Evolutionary conservation across 2,888 invertebrate genomes (phyloP), one percentile per base, ranked within the genome.

Genomic region (Hypolimnas misippus): DNA sequence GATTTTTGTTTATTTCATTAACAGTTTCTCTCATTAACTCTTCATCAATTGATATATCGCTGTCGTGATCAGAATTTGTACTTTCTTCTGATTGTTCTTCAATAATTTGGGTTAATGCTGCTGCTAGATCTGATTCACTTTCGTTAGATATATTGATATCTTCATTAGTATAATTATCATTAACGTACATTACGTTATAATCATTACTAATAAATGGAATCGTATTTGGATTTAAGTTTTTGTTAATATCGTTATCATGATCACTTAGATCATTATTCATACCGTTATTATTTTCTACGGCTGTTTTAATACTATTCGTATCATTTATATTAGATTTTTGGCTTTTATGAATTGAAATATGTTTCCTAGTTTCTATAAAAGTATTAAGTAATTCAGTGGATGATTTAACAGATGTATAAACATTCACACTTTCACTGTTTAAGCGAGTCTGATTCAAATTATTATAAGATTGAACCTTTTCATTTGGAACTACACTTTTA

Each of bases 21-120:
- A 87, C 65, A 1, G 89, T 83, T 70, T 89, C 87, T 42, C 62
- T 67, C 56, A 84, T 75, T 19, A 89, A 72, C 38, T 83, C 81
- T 70, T 86, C 83, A 57, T 88, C 86, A 33, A 77, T 54, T 1
- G 83, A 83, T 67, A 77, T 78, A 10, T 66, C 55, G 54, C 74
- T 75, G 56, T 63, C 70, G 4, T 52, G 16, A 10, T 62, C 60
- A 52, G 69, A 71, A 21, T 65, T 60, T 61, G 68, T 71, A 50
- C 67, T 64, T 35, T 54, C 67, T 25, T 67, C 55, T 56, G 74
- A 73, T 54, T 68, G 78, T 66, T 85, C 82, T 70, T 81, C 81
- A 52, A 91, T 75, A 4, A 88, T 70, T 80, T 90, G 90, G 14
- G 92, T 92, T 25, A 79, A 58, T 8, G 87, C 88, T 65, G 85